Evolutionary conservation across 1,140 invertebrate species (phyloP), one percentile per base, ranked within the genome.

Genomic region (Eumaeus atala): DNA sequence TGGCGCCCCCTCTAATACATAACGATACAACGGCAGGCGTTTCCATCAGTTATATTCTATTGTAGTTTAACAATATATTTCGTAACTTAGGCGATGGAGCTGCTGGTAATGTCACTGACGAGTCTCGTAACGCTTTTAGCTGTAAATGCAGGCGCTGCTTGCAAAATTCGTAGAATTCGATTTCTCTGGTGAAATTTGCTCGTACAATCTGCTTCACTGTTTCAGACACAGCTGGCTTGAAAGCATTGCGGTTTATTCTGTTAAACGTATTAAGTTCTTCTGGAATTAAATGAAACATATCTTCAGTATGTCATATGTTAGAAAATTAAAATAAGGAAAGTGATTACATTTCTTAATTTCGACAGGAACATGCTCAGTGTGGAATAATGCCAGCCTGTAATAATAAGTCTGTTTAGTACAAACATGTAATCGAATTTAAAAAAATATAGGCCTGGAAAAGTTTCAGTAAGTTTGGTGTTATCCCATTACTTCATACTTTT

Each of bases 111-210:
- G 66, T 57, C 11, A 84, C 67, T 0, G 70, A 50, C 1, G 90
- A 87, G 48, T 90, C 78, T 70, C 92, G 89, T 6, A 95, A 84
- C 0, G 95, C 94, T 34, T 93, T 83, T 58, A 94, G 90, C 77
- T 97, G 95, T 74, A 92, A 90, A 65, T 96, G 92, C 8, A 97
- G 85, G 67, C 95, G 88, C 77, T 96, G 95, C 66, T 91, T 92
- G 72, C 95, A 96, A 73, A 97, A 97, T 70, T 96, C 92, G 79
- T 96, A 97, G 76, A 97, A 96, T 74, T 97, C 95, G 16, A 96
- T 95, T 87, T 97, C 96, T 53, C 93, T 89, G 0, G 95, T 96
- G 72, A 97, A 96, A 76, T 97, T 96, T 42, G 89, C 90, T 58
- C 95, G 89, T 0, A 97, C 94, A n/a, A 96, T 91, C 18, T 96